Base-by-base conservation (phyloP, 1,140 invertebrate species). In the Neuroterus valhalla region DNA sequence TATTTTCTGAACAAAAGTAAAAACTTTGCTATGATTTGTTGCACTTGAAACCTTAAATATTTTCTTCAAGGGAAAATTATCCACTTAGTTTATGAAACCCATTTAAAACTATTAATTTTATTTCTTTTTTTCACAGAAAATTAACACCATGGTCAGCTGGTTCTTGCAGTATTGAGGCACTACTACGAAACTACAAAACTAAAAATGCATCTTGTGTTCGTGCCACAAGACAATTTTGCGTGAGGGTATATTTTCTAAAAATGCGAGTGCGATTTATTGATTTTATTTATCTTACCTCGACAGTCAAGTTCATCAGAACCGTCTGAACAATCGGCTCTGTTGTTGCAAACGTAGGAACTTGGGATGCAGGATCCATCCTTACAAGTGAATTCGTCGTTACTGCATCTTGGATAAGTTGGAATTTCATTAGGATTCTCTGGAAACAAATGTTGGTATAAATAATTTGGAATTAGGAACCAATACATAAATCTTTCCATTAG, bases 241-340 rank as follows among this genome's bases (percentile, higher is more conserved):
- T 67, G 21, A 75, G 45, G 26, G 23, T 14, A 38, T 69, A 69
- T 75, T 70, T 38, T 48, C 48, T 52, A 68, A 74, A 55, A 42
- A 44, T 42, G 38, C 3, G 8, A 38, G 12, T 71, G 15, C 12
- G 38, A 26, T 26, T 71, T 55, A 52, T 48, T 45, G 17, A 31
- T 62, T 19, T n/a, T 62, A 38, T 68, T 83, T 81, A 89, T 87
- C 81, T 83, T 81, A 89, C 88, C 81, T 77, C 48, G 80, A 71
- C 89, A 90, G n/a, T 81, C 77, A 2, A 87, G 85, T 85, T 96
- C 95, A 88, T 98, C 97, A 2, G 94, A 94, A 2, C 91, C 92
- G 88, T 97, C 95, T 0, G 92, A 89, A 89, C 98, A 99, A 82
- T 99, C 95, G 4, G 83, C 43, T 0, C 90, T 89, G 1, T 93